Evolutionary conservation across 1,140 invertebrate genomes (phyloP), one percentile per base, ranked within the genome.

Genomic region (Hylaeus anthracinus): DNA sequence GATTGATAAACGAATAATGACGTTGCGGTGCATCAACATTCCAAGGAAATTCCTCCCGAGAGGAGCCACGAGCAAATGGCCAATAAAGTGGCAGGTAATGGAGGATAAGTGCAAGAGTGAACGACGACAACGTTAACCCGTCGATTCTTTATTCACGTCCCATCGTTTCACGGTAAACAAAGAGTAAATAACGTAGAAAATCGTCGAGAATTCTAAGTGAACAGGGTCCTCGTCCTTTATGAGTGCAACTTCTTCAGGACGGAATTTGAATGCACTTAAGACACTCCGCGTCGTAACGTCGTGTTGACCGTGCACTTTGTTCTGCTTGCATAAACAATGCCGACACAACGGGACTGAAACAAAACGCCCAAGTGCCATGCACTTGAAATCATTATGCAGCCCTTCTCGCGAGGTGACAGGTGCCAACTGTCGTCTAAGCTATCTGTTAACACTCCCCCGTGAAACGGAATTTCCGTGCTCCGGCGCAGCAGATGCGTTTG

Each of bases 261-360:
- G 81, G 70, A 81, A 85, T 86, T 85, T 78, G 80, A 86, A 86
- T 75, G 73, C 56, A 74, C 84, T 86, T 58, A 82, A 85, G 79
- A 79, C 65, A 56, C 83, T 78, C 79, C 45, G 65, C 53, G 70
- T 64, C 79, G 79, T 76, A 65, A 81, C 61, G 71, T 65, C 15
- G 73, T 86, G 83, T 86, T 86, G 84, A 86, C 84, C 76, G 58
- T 82, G 83, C 84, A 86, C 84, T 86, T 85, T 86, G 83, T 85
- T 72, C 80, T 72, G 80, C 66, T 84, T 86, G 79, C 83, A 83
- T 86, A 86, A 86, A 86, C 84, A 86, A 86, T 71, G 55, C 45
- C 67, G 58, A 43, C 58, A 60, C 65, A 55, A 51, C 70, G 79
- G 58, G 58, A 45, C 63, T 37, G 71, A 56, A 69, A 72, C 43